Base-by-base conservation (phyloP, 2,113 vertebrate genomes). In the Talpa occidentalis region DNA sequence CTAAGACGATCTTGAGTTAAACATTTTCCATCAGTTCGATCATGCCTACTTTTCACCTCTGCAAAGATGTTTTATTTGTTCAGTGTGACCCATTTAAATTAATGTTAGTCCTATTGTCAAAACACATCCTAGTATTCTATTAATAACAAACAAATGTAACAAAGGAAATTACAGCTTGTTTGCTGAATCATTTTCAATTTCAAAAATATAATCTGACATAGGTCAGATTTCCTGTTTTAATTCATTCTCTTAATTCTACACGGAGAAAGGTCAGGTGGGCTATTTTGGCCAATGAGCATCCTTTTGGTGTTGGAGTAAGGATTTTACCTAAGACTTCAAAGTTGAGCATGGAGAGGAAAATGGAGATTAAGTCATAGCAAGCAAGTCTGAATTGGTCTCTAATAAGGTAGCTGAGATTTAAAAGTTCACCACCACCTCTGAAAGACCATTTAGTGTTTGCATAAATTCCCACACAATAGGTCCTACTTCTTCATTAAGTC, bases 51-150 rank as follows among this genome's bases (percentile, higher is more conserved):
- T 54, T 49, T 70, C 19, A 86, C 28, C 79, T 87, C 22, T 79
- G 42, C 82, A 72, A 87, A 67, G 17, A 73, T 24, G 17, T 11
- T 62, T 60, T 74, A 69, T 1, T 76, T 89, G 91, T 73, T 49
- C 4, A 54, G n/a, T 26, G 14, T 28, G 66, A 32, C 2, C 81
- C 22, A 35, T 79, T 16, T 37, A 83, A 87, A 93, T 86, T 76
- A 89, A 60, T 70, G 90, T 90, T 64, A 77, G 10, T 40, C 12
- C 42, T 72, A 70, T 15, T 89, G 67, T 78, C 35, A 78, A 95
- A 91, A 81, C 4, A 85, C 3, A 74, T 19, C 42, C 1, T 69
- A 70, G 76, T 32, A 79, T 82, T 90, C 21, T 67, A 52, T 94
- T 85, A 76, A 64, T 80, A 84, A 70, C 35, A 77, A 74, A 56